Conservation (phyloP, 2,113 vertebrate species). For the Catharus minimus region DNA sequence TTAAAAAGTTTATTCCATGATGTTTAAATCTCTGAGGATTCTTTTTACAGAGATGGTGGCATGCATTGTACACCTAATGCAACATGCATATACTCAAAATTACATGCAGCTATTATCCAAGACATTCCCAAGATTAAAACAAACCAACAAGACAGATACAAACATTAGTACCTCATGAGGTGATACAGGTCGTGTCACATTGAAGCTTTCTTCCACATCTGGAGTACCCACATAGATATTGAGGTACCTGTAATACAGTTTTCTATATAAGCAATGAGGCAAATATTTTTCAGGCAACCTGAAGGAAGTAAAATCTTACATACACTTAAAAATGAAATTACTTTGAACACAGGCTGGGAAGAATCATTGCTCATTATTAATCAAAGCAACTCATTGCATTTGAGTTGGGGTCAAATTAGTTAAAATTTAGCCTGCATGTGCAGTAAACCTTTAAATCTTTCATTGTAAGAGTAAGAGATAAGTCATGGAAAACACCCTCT, state of each 20-base stretch:
- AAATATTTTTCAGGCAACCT: neutral
- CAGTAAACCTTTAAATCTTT: neutral
- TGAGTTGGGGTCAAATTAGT: neutral
- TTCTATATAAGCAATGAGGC: neutral
- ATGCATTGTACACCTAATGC: neutral
- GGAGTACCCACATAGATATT: conserved; percentile 97
- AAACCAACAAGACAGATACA: neutral
- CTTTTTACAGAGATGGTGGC: neutral
- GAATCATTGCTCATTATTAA: too few relatives aligned
- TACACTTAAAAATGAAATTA: neutral
- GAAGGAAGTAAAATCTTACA: neutral
- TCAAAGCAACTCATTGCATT: neutral
- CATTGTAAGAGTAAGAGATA: neutral
- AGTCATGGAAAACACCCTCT: neutral
- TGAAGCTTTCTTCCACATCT: conserved; percentile 98
- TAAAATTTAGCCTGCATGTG: neutral
- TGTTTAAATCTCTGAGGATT: neutral
- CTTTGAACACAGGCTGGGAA: neutral
- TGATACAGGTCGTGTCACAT: conserved; percentile 93
- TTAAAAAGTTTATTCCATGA: neutral
- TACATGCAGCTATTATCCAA: neutral
- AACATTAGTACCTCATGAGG: conserved; percentile 89
- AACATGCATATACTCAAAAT: rapidly evolving
- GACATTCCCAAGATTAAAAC: neutral
- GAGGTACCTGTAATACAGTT: conserved; percentile 84